phyloP scores from a whole-genome alignment of 2,113 vertebrate genomes.

The Odontesthes bonariensis region DNA sequence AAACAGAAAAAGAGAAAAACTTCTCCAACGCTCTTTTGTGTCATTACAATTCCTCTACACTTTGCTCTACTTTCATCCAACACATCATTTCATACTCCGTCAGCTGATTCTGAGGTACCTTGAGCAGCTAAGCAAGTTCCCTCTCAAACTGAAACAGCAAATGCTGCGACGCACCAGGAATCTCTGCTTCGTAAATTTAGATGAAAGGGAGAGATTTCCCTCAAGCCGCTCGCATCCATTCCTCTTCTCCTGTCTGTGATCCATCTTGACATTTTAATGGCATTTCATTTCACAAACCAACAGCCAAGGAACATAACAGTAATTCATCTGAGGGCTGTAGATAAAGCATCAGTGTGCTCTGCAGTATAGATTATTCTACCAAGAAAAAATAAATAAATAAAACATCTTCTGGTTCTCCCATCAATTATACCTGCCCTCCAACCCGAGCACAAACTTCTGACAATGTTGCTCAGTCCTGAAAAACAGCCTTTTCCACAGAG shows the following conservation, averaged over 20 bases:
- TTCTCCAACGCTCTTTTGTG: neutral
- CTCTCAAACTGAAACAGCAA: conserved; percentile 11
- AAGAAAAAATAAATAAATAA: conserved; percentile 1
- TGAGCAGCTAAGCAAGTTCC: neutral
- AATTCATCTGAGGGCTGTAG: conserved; percentile 29
- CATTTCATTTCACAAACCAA: conserved; percentile 43
- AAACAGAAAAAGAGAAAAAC: conserved; percentile 5
- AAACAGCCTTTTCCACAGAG: neutral
- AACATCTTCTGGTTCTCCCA: conserved; percentile 28
- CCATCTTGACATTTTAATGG: conserved; percentile 44
- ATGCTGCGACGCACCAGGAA: conserved; percentile 21
- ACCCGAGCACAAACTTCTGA: conserved; percentile 1
- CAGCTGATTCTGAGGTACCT: neutral
- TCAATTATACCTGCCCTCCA: conserved; percentile 17
- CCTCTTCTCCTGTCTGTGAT: conserved; percentile 12
- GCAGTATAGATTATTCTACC: conserved; percentile 36
- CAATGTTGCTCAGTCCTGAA: neutral
- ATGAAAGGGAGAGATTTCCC: conserved; percentile 40
- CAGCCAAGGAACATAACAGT: conserved; percentile 49
- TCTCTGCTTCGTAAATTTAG: conserved; percentile 28
- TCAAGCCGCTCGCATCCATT: conserved; percentile 20
- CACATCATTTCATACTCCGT: neutral
- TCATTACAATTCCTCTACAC: neutral
- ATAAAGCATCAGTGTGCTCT: conserved; percentile 39
- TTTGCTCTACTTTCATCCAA: neutral